phyloP scores from a whole-genome alignment of 2,113 vertebrate genomes.

The Corvus hawaiiensis region DNA sequence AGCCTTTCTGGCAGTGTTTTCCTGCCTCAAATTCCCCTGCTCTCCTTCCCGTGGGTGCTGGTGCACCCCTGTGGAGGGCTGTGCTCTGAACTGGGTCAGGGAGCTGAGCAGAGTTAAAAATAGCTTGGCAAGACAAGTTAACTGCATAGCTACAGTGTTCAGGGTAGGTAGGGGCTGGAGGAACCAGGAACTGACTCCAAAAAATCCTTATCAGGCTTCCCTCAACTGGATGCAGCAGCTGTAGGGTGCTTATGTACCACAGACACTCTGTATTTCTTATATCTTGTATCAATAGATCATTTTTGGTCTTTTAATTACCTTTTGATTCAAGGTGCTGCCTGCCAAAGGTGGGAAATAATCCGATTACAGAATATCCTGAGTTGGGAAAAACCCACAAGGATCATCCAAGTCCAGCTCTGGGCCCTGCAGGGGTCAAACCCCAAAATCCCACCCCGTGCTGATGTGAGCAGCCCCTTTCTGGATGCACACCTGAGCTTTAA shows the following conservation, averaged over 20 bases:
- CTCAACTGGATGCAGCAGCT: neutral
- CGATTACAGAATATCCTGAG: neutral
- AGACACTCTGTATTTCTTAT: neutral
- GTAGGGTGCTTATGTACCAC: neutral
- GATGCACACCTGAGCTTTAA: neutral
- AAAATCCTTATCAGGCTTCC: neutral
- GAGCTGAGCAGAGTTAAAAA: slow-evolving; percentile 28
- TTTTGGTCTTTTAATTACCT: neutral
- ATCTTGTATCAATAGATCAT: rapidly evolving
- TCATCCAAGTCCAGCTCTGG: neutral
- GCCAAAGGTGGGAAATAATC: neutral
- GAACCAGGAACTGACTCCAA: neutral
- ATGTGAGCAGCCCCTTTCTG: neutral
- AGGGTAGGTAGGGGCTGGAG: neutral
- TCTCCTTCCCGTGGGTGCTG: neutral
- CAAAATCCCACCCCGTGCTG: neutral
- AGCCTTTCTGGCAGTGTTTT: neutral
- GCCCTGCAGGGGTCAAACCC: neutral
- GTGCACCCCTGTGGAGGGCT: neutral
- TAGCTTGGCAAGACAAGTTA: neutral
- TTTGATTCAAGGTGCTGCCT: neutral
- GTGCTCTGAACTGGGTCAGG: slow-evolving; percentile 38
- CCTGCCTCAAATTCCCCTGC: neutral
- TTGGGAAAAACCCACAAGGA: neutral
- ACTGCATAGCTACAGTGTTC: neutral